phyloP scores from a whole-genome alignment of 2,888 invertebrate species.

The Didymodactylos carnosus region DNA sequence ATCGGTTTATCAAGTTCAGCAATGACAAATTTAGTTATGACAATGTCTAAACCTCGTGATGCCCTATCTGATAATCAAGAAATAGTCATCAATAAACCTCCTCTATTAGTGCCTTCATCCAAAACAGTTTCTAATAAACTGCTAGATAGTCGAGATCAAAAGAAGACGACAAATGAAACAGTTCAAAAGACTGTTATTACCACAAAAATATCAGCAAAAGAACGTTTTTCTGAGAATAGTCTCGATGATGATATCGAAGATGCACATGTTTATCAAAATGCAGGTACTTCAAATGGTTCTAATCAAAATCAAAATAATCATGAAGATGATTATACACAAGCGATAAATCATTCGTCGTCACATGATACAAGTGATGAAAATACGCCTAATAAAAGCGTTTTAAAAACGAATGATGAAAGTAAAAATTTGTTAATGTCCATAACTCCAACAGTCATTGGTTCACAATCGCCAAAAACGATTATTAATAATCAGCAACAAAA shows the following conservation, averaged over 20 bases:
- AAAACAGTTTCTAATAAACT: slow-evolving; percentile 13
- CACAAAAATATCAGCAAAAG: too few relatives aligned
- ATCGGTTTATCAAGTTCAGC: background rate
- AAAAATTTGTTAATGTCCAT: background rate
- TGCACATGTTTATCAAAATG: background rate
- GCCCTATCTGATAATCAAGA: too few relatives aligned
- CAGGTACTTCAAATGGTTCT: too few relatives aligned
- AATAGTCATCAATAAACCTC: too few relatives aligned
- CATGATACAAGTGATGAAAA: background rate
- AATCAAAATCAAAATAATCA: background rate
- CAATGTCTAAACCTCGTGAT: background rate
- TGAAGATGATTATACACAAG: background rate
- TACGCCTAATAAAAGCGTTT: background rate
- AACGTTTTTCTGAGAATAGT: too few relatives aligned
- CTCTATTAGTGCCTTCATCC: slow-evolving; percentile 36
- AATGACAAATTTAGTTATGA: background rate
- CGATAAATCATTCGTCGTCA: background rate
- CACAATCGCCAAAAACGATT: background rate
- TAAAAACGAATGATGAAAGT: background rate
- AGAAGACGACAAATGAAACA: background rate
- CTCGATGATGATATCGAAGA: background rate
- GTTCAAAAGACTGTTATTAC: too few relatives aligned
- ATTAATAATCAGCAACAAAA: too few relatives aligned
- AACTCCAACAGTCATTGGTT: background rate
- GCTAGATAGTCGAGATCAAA: too few relatives aligned